Conservation (phyloP, 2,113 vertebrate genomes). For the Taurulus bubalis region DNA sequence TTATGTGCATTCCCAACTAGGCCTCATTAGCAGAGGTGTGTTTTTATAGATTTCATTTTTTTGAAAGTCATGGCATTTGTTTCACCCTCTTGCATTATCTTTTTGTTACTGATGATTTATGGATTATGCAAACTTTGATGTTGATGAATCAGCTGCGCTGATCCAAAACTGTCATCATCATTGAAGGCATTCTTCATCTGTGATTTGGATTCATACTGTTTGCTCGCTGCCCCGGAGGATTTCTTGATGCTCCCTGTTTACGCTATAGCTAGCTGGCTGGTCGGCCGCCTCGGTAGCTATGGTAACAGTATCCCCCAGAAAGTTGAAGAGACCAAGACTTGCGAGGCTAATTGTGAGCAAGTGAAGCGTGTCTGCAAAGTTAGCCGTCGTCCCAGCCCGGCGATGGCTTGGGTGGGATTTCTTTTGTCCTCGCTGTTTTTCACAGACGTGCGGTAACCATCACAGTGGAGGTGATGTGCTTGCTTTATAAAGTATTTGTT, state of each 20-base stretch:
- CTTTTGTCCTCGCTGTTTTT: not conserved
- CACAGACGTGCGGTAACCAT: not conserved
- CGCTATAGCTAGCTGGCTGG: conserved; percentile 68
- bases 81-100: not conserved
- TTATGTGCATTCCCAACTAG: conserved; percentile 18
- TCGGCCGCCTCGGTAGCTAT: conserved; percentile 73
- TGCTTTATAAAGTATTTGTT: not conserved
- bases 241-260: conserved; percentile 69
- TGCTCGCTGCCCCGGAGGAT: conserved; percentile 43
- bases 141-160: not conserved
- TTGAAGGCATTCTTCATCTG: conserved; percentile 31
- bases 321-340: conserved; percentile 57
- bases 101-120: conserved; percentile 27
- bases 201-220: conserved; percentile 32
- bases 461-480: not conserved
- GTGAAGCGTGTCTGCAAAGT: conserved; percentile 69
- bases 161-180: conserved; percentile 1
- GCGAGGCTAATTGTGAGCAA: conserved; percentile 71
- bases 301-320: conserved; percentile 76
- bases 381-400: conserved; percentile 24
- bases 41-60: not conserved
- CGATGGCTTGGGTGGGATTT: not conserved
- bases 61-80: conserved; percentile 4
- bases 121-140: conserved; percentile 12
- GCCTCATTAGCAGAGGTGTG: conserved; percentile 13